A percentile compares a stretch with the other conserved stretches of the same genome.
Conservation (phyloP, 2,113 vertebrate species). For the Oryzias javanicus region DNA sequence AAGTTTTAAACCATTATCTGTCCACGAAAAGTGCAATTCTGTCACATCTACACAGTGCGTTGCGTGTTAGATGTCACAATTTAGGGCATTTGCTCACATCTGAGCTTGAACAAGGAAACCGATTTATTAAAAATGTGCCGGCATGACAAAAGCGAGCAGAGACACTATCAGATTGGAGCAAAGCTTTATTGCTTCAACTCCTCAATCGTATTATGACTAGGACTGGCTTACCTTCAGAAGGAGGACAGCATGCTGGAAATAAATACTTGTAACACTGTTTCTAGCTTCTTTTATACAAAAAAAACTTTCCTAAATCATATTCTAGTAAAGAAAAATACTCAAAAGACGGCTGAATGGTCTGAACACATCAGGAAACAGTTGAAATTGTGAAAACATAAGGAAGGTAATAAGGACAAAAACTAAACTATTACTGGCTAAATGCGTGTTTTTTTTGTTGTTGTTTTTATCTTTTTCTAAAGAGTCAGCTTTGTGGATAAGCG, state of each 20-base stretch:
- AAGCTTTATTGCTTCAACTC: conserved; percentile 43
- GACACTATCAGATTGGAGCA: conserved; percentile 44
- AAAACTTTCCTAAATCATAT: neutral
- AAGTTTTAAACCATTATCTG: neutral
- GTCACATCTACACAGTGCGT: conserved; percentile 18
- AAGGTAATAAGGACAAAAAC: conserved; percentile 10
- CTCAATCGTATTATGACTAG: conserved; percentile 46
- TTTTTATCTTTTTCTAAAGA: no score
- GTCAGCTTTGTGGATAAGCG: conserved; percentile 14
- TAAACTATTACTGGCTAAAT: neutral
- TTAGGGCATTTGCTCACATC: conserved; percentile 46
- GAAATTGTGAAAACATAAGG: neutral
- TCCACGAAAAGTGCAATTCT: conserved; percentile 10
- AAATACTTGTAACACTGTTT: conserved; percentile 17
- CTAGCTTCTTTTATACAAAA: conserved; percentile 13
- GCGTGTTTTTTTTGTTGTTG: no score
- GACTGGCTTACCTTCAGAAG: conserved; percentile 14
- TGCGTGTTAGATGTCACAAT: conserved; percentile 30
- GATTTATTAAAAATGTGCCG: conserved; percentile 38
- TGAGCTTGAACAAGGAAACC: conserved; percentile 45
- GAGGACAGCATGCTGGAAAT: conserved; percentile 12
- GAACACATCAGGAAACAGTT: neutral
- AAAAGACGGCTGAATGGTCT: neutral
- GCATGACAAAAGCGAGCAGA: conserved; percentile 18
- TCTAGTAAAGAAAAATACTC: neutral